Conservation (phyloP, 2,113 vertebrate species). For the Saimiri boliviensis region DNA sequence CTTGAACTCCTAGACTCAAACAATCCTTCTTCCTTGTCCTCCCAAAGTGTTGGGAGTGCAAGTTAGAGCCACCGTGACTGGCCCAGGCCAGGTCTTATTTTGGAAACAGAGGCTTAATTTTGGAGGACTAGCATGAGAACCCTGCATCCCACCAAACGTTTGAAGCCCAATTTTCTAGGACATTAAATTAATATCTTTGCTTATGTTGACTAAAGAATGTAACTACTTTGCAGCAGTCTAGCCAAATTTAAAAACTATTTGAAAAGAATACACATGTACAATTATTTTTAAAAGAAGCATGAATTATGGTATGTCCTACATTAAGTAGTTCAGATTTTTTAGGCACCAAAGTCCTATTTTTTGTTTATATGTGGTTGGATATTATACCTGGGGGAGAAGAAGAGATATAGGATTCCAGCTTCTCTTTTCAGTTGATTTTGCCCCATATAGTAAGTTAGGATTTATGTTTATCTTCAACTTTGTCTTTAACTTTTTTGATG, state of each 20-base stretch:
- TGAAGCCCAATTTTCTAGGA: neutral
- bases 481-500: slow-evolving; percentile 8
- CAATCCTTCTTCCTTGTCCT: too few species aligned
- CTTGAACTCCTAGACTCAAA: too few species aligned
- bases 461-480: slow-evolving; percentile 11
- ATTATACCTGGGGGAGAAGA: neutral
- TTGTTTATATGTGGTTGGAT: neutral
- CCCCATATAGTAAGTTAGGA: neutral
- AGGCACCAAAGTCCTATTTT: neutral
- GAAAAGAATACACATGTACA: neutral
- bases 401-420: neutral
- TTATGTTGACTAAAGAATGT: neutral
- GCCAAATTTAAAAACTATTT: neutral
- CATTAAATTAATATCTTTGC: neutral
- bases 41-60: too few species aligned
- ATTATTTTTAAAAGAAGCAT: neutral
- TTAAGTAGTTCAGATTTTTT: neutral
- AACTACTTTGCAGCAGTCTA: neutral
- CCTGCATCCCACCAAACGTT: neutral
- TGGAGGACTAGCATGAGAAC: neutral
- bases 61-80: too few species aligned
- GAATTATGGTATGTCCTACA: neutral
- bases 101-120: neutral
- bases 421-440: neutral
- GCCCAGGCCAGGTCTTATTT: neutral